Conservation (phyloP, 2,797 vertebrate species). For the Adrianichthys oophorus region DNA sequence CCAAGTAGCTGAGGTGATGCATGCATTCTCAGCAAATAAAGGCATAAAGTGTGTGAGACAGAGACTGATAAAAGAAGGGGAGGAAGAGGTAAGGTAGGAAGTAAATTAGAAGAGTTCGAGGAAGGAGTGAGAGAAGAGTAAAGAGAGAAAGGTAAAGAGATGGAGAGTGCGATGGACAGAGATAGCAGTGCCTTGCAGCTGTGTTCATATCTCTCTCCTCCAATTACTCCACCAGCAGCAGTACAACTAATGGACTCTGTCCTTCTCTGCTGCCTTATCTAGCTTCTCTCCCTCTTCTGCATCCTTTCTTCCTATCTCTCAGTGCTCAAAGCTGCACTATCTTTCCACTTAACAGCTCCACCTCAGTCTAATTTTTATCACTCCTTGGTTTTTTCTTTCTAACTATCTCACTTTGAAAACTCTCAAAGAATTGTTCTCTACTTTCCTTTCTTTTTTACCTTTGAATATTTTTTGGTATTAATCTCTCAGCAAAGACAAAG, state of each 20-base stretch:
- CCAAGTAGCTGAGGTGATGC: conserved; percentile 52
- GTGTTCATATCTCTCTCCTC: conserved; percentile 64
- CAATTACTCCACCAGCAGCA: conserved; percentile 60
- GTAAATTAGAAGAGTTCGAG: conserved; percentile 42
- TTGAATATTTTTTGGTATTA: conserved; percentile 5
- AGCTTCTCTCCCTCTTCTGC: conserved; percentile 29
- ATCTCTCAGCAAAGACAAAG: conserved; percentile 4
- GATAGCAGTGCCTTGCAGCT: conserved; percentile 62
- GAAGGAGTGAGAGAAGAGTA: conserved; percentile 37
- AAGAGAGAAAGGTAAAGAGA: conserved; percentile 40
- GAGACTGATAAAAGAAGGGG: conserved; percentile 51
- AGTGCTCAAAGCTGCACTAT: conserved; percentile 32
- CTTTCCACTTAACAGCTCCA: conserved; percentile 44
- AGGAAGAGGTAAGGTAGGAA: conserved; percentile 46
- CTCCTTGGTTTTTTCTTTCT: conserved; percentile 6
- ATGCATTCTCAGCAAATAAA: conserved; percentile 68
- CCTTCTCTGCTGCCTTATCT: conserved; percentile 64
- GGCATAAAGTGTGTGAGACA: conserved; percentile 49
- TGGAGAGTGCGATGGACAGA: conserved; percentile 56
- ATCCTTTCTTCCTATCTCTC: conserved; percentile 35
- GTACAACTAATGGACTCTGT: conserved; percentile 67
- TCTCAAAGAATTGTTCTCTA: conserved; percentile 10
- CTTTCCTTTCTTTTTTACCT: conserved; percentile 1
- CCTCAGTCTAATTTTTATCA: conserved; percentile 52
- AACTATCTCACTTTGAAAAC: conserved; percentile 19